phyloP scores from a whole-genome alignment of 1,140 invertebrate species.

The Elysia chlorotica region DNA sequence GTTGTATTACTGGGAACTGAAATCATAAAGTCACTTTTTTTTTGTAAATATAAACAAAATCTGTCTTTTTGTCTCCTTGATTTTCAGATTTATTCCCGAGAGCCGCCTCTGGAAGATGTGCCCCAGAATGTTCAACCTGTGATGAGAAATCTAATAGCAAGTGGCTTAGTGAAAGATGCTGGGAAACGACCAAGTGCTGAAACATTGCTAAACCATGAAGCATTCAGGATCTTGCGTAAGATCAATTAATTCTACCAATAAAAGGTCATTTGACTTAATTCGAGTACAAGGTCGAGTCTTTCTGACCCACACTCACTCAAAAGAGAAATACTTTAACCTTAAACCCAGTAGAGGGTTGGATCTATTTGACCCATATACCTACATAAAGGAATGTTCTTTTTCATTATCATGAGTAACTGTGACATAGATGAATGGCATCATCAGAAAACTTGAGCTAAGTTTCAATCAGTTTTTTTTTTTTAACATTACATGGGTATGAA shows the following conservation, averaged over 20 bases:
- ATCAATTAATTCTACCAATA: too few relatives aligned
- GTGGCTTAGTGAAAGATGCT: conserved; percentile 36
- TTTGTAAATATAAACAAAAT: too few relatives aligned
- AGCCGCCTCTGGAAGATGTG: conserved; percentile 49
- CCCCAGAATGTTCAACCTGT: conserved; percentile 34
- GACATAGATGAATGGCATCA: not conserved
- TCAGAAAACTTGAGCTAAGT: not conserved
- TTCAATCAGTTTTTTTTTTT: not conserved
- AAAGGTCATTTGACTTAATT: not conserved
- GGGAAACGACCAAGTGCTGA: conserved; percentile 34
- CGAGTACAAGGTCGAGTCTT: not conserved
- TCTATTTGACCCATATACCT: not conserved
- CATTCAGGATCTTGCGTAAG: conserved; percentile 41
- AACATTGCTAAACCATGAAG: conserved; percentile 37
- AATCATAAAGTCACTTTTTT: too few relatives aligned
- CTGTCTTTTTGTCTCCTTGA: too few relatives aligned
- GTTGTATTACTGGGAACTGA: too few relatives aligned
- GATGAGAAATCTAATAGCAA: conserved; percentile 36
- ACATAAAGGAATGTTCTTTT: not conserved
- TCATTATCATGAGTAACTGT: not conserved
- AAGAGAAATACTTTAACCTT: too few relatives aligned
- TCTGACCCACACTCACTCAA: not conserved
- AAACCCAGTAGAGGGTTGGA: too few relatives aligned
- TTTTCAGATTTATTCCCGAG: conserved; percentile 47
- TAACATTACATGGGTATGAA: not conserved